Percentiles rank a stretch among this genome's conserved stretches.
Conservation (phyloP, 2,888 invertebrate genomes). For the Troides helena region DNA sequence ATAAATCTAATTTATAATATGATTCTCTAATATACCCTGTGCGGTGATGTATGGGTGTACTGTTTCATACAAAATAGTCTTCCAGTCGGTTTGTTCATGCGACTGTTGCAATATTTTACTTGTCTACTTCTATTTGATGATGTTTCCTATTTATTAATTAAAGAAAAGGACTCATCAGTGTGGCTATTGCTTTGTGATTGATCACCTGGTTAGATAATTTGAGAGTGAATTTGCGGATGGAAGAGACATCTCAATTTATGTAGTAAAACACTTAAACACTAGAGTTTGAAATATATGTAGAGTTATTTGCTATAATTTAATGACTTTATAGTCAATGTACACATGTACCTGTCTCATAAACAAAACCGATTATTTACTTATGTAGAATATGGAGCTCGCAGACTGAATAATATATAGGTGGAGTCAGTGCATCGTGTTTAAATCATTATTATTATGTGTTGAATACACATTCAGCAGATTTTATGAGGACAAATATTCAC, state of each 20-base stretch:
- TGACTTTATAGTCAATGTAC: slow-evolving; percentile 65
- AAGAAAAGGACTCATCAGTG: slow-evolving; percentile 5
- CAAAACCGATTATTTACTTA: slow-evolving; percentile 48
- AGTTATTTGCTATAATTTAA: slow-evolving; percentile 54
- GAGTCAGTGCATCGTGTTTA: neutral
- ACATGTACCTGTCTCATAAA: slow-evolving; percentile 65
- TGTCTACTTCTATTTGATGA: slow-evolving; percentile 12
- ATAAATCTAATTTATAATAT: slow-evolving; percentile 41
- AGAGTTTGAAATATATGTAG: slow-evolving; percentile 38
- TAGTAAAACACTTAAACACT: slow-evolving; percentile 42
- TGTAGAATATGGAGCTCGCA: neutral
- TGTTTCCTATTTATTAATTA: slow-evolving; percentile 22
- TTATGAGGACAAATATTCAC: neutral
- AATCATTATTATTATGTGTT: neutral
- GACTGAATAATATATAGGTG: slow-evolving; percentile 1
- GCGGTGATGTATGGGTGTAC: slow-evolving; percentile 27
- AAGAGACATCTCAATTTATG: slow-evolving; percentile 44
- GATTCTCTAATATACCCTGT: slow-evolving; percentile 14
- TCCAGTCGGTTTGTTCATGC: slow-evolving; percentile 51
- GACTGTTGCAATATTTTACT: slow-evolving; percentile 26
- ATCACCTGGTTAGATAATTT: slow-evolving; percentile 19
- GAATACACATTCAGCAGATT: neutral
- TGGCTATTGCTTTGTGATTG: slow-evolving; percentile 23
- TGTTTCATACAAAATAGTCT: slow-evolving; percentile 59
- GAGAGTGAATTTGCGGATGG: slow-evolving; percentile 27